These are phyloP conservation scores for Dunckerocampus dactyliophorus DNA, from an alignment of 2,113 vertebrate species.

Conservation along the genomic window DNA sequence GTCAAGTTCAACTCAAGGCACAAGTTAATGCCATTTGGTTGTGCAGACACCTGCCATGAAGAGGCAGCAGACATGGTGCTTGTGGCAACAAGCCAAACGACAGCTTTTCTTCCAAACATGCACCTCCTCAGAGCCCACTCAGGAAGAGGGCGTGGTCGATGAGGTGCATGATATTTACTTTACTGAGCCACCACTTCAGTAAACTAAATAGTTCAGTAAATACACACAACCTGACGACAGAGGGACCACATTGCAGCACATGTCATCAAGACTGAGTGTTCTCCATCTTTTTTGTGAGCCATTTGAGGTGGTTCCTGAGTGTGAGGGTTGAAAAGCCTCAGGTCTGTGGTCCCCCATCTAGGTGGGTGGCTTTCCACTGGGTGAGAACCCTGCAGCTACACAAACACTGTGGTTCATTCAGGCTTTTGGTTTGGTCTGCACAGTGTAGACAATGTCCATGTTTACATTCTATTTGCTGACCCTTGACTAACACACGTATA, in stretches of 20 bases:
- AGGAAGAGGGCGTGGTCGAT: not conserved
- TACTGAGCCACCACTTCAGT: constrained; percentile 38
- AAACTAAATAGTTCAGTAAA: constrained; percentile 24
- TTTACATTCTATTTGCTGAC: constrained; percentile 65
- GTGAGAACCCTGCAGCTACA: constrained; percentile 64
- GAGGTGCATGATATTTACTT: constrained; percentile 6
- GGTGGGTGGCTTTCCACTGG: constrained; percentile 75
- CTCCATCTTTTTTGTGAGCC: constrained; percentile 9
- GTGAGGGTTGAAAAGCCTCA: constrained; percentile 45
- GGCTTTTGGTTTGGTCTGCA: constrained; percentile 51
- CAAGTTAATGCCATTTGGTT: constrained; percentile 41
- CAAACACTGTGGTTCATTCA: constrained; percentile 67
- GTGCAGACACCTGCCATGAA: constrained; percentile 43
- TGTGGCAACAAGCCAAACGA: constrained; percentile 41
- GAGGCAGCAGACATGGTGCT: constrained; percentile 25
- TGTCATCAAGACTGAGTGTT: constrained; percentile 23
- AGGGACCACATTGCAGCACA: constrained; percentile 37
- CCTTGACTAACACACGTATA: constrained; percentile 32
- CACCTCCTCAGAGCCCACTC: not conserved
- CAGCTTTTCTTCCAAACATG: constrained; percentile 49
- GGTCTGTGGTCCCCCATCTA: constrained; percentile 53
- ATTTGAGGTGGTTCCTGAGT: constrained; percentile 29
- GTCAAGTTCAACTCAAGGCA: constrained; percentile 53
- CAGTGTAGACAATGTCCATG: constrained; percentile 45
- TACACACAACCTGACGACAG: constrained; percentile 23